These are phyloP conservation scores for Leptogaster cylindrica DNA, from an alignment of 2,888 invertebrate species.

Conservation along the genomic window DNA sequence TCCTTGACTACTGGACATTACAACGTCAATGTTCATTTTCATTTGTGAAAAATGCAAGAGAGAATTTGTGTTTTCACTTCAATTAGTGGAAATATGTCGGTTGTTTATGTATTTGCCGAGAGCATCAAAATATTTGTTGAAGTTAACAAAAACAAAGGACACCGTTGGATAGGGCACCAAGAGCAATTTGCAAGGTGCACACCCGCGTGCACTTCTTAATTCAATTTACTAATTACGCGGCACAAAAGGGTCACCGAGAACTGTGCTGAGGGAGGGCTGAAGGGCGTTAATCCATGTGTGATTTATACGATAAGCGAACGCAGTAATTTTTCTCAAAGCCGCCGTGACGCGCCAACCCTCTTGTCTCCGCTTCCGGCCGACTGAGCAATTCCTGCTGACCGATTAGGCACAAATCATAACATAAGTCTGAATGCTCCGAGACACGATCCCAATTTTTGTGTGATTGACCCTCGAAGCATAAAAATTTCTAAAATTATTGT, in stretches of 20 bases:
- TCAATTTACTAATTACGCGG: slow-evolving; percentile 36
- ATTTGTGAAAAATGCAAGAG: not conserved
- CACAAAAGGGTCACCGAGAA: slow-evolving; percentile 30
- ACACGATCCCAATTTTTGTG: slow-evolving; percentile 34
- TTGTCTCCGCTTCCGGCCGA: slow-evolving; percentile 41
- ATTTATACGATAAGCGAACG: slow-evolving; percentile 42
- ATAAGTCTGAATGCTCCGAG: slow-evolving; percentile 40
- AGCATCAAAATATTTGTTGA: slow-evolving; percentile 23
- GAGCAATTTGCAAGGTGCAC: slow-evolving; percentile 27
- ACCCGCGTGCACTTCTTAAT: not conserved
- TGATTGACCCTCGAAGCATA: slow-evolving; percentile 23
- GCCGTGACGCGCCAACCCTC: not conserved
- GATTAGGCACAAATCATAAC: slow-evolving; percentile 49
- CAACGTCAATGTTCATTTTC: not conserved
- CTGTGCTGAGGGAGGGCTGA: not conserved
- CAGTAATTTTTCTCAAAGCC: not conserved
- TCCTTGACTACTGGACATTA: slow-evolving; percentile 9
- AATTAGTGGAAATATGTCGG: not conserved
- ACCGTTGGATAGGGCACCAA: slow-evolving; percentile 6
- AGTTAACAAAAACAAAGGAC: slow-evolving; percentile 3
- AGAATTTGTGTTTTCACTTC: not conserved
- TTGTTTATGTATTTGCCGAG: not conserved
- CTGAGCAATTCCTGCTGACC: slow-evolving; percentile 46
- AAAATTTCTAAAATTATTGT: slow-evolving; percentile 45
- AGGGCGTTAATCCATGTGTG: slow-evolving; percentile 47